Conservation (phyloP, 1,140 invertebrate genomes). For the Bilobella aurantiaca region DNA sequence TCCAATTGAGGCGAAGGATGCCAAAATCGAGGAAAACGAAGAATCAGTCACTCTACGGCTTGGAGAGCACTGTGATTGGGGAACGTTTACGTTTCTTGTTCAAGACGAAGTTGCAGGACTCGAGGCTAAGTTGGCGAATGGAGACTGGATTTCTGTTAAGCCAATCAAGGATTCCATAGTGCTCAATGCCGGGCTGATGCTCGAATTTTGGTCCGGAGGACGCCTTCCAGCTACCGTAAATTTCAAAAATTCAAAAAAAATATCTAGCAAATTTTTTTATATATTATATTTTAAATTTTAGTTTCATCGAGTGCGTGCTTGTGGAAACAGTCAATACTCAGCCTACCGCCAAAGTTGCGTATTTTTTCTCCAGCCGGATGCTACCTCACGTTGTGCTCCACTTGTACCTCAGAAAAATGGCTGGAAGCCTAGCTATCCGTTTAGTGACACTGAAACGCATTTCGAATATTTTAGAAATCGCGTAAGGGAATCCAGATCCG, state of each 20-base stretch:
- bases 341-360: neutral
- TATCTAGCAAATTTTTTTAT: too few species aligned
- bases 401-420: neutral
- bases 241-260: too few species aligned
- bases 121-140: constrained; percentile 8
- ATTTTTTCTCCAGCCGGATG: neutral
- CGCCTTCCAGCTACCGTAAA: constrained; percentile 15
- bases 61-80: constrained; percentile 22
- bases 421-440: neutral
- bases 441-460: neutral
- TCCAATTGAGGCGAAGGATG: neutral
- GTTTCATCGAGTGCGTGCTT: too few species aligned
- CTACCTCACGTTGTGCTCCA: too few species aligned
- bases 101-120: constrained; percentile 21
- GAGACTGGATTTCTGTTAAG: constrained; percentile 17
- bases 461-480: neutral
- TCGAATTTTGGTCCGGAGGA: constrained; percentile 24
- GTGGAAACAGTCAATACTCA: too few species aligned
- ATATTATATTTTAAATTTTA: too few species aligned
- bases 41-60: constrained; percentile 8
- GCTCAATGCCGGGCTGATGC: constrained; percentile 13
- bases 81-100: constrained; percentile 18
- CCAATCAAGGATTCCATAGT: constrained; percentile 20
- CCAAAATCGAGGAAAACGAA: neutral
- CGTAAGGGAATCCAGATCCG: too few species aligned